Evolutionary conservation across 2,888 invertebrate genomes (phyloP).

Genomic region (Polymixis flavicincta): DNA sequence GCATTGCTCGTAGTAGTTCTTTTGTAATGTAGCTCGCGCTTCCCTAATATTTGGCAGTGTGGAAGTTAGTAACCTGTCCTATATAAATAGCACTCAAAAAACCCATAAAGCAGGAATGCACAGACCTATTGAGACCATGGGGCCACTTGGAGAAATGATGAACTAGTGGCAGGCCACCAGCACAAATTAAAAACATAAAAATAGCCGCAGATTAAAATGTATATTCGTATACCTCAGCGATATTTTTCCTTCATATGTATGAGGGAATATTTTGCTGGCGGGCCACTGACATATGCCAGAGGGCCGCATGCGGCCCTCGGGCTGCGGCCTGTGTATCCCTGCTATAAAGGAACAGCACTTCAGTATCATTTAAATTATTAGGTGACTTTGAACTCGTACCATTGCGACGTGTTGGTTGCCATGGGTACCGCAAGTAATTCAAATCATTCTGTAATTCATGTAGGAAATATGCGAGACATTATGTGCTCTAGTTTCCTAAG

Average conservation of each 20-base stretch:
- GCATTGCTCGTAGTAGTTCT: neutral
- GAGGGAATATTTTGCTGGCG: no score
- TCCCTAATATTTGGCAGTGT: neutral
- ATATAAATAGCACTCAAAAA: neutral
- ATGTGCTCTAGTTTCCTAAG: constrained; percentile 18
- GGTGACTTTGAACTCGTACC: neutral
- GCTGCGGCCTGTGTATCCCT: no score
- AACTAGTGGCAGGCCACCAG: no score
- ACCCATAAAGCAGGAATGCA: no score
- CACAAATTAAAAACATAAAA: no score
- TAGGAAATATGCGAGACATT: constrained; percentile 10
- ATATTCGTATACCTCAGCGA: no score
- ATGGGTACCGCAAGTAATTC: constrained; percentile 27
- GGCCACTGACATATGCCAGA: no score
- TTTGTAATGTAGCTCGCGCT: neutral
- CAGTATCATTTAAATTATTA: neutral
- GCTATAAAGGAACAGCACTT: neutral
- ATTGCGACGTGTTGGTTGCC: constrained; percentile 24
- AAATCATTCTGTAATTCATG: constrained; percentile 20
- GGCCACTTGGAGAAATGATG: no score
- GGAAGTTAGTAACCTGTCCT: neutral
- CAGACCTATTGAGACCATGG: no score
- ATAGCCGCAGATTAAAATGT: no score
- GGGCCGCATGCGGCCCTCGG: no score
- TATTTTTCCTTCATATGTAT: no score